Percentiles rank a stretch among this genome's conserved stretches.
phyloP scores from a whole-genome alignment of 1,140 invertebrate species.

The Cheumatopsyche charites region DNA sequence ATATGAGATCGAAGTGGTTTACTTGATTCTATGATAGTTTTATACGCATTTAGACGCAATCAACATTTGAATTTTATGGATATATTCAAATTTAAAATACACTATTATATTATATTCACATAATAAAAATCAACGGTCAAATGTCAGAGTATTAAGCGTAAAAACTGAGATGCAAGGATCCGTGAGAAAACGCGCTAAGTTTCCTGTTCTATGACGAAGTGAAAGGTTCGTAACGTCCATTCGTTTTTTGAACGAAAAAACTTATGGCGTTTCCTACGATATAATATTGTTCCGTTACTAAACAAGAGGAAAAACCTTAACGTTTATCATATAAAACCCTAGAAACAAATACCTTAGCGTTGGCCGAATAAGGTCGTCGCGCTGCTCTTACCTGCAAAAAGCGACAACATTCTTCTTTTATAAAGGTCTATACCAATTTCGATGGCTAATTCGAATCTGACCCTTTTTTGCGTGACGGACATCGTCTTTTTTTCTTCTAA shows the following conservation, averaged over 20 bases:
- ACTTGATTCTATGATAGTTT: no score
- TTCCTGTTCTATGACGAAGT: not conserved
- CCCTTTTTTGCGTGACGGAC: conserved; percentile 5
- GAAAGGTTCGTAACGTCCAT: not conserved
- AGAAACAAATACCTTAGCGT: not conserved
- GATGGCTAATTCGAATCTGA: not conserved
- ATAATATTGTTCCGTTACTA: not conserved
- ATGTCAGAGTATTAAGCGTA: not conserved
- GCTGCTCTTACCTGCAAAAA: not conserved
- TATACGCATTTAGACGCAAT: no score
- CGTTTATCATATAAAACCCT: not conserved
- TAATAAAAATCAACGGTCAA: not conserved
- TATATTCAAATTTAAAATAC: no score
- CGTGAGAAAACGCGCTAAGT: conserved; percentile 14
- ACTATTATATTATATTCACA: no score
- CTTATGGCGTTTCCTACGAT: not conserved
- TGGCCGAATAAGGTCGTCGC: conserved; percentile 15
- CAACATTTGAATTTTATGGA: no score
- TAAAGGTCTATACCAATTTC: conserved; percentile 11
- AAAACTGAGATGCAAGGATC: conserved; percentile 11
- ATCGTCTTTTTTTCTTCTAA: not conserved
- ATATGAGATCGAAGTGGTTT: no score
- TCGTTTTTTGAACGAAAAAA: not conserved
- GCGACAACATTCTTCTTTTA: not conserved
- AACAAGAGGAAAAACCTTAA: not conserved